A percentile compares a stretch with the other conserved stretches of the same genome.
These are phyloP conservation scores for Halictus ligatus DNA, from an alignment of 2,888 invertebrate genomes.

Conservation along the genomic window DNA sequence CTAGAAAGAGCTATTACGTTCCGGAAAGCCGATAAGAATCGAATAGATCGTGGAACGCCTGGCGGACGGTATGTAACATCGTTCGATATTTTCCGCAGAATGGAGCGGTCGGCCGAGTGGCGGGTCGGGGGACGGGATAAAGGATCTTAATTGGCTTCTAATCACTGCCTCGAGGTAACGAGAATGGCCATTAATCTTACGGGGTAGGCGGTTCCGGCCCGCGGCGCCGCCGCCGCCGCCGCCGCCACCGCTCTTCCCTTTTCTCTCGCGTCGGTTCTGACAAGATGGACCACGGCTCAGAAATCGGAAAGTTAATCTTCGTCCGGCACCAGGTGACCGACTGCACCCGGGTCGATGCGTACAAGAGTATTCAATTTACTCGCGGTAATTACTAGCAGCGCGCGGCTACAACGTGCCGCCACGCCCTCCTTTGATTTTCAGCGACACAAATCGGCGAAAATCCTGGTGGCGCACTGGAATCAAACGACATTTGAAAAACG, in stretches of 20 bases:
- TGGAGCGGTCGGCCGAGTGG: neutral
- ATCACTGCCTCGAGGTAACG: constrained; percentile 64
- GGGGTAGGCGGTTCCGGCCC: constrained; percentile 35
- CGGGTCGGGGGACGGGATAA: constrained; percentile 40
- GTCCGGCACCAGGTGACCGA: constrained; percentile 14
- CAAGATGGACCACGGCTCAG: constrained; percentile 51
- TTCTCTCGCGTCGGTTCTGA: constrained; percentile 35
- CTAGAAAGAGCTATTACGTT: neutral
- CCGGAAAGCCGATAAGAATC: neutral
- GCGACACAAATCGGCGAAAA: neutral
- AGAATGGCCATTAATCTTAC: constrained; percentile 63
- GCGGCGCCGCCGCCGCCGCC: constrained; percentile 32
- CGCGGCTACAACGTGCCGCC: neutral
- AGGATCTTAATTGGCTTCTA: constrained; percentile 69
- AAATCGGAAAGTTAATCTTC: constrained; percentile 66
- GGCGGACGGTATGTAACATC: constrained; percentile 12
- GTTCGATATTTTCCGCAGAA: constrained; percentile 43
- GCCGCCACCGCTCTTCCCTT: constrained; percentile 36
- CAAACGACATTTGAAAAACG: neutral
- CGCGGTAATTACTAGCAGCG: constrained; percentile 23
- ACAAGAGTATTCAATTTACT: constrained; percentile 51
- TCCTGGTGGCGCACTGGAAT: neutral
- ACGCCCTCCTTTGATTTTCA: neutral
- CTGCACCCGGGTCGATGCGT: neutral
- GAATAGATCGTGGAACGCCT: neutral